Evolutionary conservation across 2,113 vertebrate genomes (phyloP).

Genomic region (Pterocles burchelli): DNA sequence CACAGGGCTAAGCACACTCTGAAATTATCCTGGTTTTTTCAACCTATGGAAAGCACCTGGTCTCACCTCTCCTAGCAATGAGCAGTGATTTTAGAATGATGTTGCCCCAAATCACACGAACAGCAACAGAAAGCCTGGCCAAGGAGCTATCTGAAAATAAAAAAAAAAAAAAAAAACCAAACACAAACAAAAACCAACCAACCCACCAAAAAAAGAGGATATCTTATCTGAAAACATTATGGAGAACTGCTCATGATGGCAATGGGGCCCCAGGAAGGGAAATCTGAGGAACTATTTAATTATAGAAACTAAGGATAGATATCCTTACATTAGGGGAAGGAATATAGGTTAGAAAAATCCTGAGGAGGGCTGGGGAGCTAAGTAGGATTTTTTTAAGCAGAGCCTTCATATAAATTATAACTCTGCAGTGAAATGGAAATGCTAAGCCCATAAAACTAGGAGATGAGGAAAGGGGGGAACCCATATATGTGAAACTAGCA

Average conservation of each 20-base stretch:
- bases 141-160: slow-evolving; percentile 21
- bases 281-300: slow-evolving; percentile 20
- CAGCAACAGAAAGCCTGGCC: neutral
- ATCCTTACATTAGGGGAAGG: neutral
- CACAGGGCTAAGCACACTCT: neutral
- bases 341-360: slow-evolving; percentile 10
- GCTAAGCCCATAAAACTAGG: slow-evolving; percentile 31
- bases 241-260: neutral
- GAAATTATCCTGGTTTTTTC: neutral
- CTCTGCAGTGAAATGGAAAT: slow-evolving; percentile 34
- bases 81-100: neutral
- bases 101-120: neutral
- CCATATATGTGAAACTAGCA: slow-evolving; percentile 40
- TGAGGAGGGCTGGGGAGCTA: neutral
- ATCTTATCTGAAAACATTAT: slow-evolving; percentile 34
- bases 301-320: slow-evolving; percentile 41
- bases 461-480: slow-evolving; percentile 4
- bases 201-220: neutral
- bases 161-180: no score
- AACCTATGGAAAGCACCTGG: neutral
- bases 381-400: neutral
- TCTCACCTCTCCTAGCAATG: neutral
- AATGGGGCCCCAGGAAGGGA: slow-evolving; percentile 33
- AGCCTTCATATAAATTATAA: slow-evolving; percentile 17
- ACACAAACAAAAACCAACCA: neutral